Conservation (phyloP, 2,797 vertebrate genomes). For the Sebastes goodei region DNA sequence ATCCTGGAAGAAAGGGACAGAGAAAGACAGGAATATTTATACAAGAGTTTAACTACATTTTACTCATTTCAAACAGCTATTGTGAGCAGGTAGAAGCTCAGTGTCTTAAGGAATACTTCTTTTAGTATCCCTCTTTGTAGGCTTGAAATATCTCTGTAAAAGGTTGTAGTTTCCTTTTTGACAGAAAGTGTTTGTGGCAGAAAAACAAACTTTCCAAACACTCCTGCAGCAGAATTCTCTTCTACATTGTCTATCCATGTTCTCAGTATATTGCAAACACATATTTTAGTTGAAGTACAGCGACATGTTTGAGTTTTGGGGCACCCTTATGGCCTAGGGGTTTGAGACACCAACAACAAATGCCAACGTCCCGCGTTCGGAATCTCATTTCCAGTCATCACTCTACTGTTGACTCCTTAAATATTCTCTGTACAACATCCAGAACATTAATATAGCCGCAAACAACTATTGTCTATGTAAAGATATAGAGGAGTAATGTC, state of each 20-base stretch:
- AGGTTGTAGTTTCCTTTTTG: background rate
- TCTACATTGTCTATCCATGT: background rate
- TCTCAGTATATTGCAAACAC: background rate
- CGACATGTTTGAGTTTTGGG: background rate
- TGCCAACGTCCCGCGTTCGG: background rate
- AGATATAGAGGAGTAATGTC: background rate
- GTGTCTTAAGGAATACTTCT: background rate
- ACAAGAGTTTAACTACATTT: background rate
- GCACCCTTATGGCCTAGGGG: background rate
- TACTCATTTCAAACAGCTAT: background rate
- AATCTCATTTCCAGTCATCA: no score
- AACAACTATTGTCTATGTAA: no score
- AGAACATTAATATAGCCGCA: background rate
- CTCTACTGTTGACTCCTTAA: background rate
- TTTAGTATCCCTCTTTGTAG: background rate
- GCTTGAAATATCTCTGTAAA: background rate
- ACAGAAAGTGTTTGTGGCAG: background rate
- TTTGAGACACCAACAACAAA: background rate
- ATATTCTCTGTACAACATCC: background rate
- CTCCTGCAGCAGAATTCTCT: background rate
- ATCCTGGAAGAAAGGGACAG: conserved; percentile 78
- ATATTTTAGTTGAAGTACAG: background rate
- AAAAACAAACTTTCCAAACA: background rate
- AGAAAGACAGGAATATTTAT: background rate
- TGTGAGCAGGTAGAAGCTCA: background rate